These are phyloP conservation scores for Andrena camellia DNA, from an alignment of 2,888 invertebrate species.

Conservation along the genomic window DNA sequence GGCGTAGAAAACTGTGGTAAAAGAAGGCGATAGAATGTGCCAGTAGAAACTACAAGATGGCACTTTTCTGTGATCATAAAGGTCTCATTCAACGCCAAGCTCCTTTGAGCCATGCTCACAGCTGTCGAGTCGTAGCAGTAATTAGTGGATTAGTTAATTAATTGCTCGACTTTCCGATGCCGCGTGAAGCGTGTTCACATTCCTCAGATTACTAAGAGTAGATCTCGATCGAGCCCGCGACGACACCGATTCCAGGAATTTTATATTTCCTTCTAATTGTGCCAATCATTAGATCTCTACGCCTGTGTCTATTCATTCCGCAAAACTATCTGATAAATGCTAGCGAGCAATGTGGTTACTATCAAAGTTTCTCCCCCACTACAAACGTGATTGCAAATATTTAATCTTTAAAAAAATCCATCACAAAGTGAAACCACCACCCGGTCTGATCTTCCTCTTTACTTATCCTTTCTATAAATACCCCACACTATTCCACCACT, in stretches of 20 bases:
- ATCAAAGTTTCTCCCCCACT: no score
- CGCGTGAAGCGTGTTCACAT: constrained; percentile 38
- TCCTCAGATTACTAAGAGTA: constrained; percentile 35
- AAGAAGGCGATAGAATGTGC: constrained; percentile 31
- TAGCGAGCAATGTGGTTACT: no score
- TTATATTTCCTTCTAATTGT: constrained; percentile 26
- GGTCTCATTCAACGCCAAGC: constrained; percentile 62
- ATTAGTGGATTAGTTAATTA: constrained; percentile 65
- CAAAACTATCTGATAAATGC: no score
- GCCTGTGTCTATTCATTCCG: background rate
- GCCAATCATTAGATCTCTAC: constrained; percentile 11
- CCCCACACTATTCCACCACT: background rate
- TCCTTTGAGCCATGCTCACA: constrained; percentile 59
- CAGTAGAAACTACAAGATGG: constrained; percentile 49
- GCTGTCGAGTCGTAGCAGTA: constrained; percentile 56
- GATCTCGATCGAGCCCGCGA: constrained; percentile 14
- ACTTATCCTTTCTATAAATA: no score
- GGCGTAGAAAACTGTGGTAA: constrained; percentile 39
- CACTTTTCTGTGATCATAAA: constrained; percentile 65
- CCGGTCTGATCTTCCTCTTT: no score
- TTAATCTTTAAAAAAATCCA: no score
- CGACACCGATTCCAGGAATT: constrained; percentile 43
- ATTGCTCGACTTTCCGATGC: constrained; percentile 50
- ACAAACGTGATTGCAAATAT: no score
- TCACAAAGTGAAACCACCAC: no score